Percentiles rank a stretch among this genome's conserved stretches.
Conservation (phyloP, 1,140 invertebrate species). For the Listronotus oregonensis region DNA sequence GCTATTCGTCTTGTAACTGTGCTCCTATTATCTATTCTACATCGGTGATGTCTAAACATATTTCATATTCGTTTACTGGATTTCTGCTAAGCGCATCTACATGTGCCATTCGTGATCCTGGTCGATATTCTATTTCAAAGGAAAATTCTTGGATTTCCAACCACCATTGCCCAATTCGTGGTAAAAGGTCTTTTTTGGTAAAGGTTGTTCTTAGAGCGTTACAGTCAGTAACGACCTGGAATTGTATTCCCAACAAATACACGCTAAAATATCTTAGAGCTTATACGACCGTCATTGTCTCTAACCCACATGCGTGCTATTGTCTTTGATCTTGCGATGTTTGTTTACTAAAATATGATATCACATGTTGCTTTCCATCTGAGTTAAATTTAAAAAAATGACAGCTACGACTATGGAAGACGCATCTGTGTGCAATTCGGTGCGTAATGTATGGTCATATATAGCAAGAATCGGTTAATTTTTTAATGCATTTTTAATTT, state of each 20-base stretch:
- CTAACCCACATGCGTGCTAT: constrained; percentile 25
- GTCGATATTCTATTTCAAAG: constrained; percentile 37
- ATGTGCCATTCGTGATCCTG: constrained; percentile 46
- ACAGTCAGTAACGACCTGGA: constrained; percentile 53
- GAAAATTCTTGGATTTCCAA: constrained; percentile 53
- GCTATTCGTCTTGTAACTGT: constrained; percentile 15
- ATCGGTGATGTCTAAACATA: no score
- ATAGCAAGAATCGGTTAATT: no score
- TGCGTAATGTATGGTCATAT: no score
- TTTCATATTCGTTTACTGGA: no score
- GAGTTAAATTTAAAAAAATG: no score
- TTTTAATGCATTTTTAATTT: no score
- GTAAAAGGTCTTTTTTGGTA: constrained; percentile 51
- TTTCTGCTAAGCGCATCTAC: constrained; percentile 54
- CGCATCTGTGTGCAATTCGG: no score
- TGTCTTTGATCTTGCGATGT: constrained; percentile 19
- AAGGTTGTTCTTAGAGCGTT: constrained; percentile 51
- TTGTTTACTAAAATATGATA: constrained; percentile 36
- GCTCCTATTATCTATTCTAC: constrained; percentile 7
- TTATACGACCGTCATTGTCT: constrained; percentile 47
- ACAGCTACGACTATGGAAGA: no score
- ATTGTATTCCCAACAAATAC: constrained; percentile 50
- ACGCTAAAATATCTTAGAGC: constrained; percentile 50
- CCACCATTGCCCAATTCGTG: constrained; percentile 53
- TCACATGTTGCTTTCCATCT: no score